Evolutionary conservation across 2,113 vertebrate genomes (phyloP).

Genomic region (Microcebus murinus): DNA sequence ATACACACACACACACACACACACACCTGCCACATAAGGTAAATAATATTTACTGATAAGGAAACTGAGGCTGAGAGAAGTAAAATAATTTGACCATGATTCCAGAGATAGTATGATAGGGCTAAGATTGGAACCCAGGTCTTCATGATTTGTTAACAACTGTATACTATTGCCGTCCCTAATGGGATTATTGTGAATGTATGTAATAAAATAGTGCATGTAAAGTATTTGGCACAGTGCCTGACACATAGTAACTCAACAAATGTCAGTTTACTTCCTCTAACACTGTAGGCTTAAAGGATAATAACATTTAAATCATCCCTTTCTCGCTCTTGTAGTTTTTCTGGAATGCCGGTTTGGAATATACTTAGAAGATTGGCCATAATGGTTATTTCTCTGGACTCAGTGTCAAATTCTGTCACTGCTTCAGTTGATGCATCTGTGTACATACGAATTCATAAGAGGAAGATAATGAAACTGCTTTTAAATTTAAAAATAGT

Average conservation of each 20-base stretch:
- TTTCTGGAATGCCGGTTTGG: constrained; percentile 23
- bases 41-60: background rate
- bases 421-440: constrained; percentile 29
- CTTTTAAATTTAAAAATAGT: constrained; percentile 80
- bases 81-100: background rate
- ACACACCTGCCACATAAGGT: background rate
- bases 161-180: background rate
- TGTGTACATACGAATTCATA: constrained; percentile 45
- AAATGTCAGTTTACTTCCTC: background rate
- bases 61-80: background rate
- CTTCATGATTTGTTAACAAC: background rate
- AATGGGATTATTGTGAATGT: background rate
- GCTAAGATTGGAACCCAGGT: background rate
- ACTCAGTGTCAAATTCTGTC: constrained; percentile 19
- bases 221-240: background rate
- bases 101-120: background rate
- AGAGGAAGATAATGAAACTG: constrained; percentile 69
- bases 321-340: background rate
- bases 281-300: background rate
- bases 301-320: background rate
- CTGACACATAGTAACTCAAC: background rate
- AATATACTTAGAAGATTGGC: background rate
- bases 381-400: background rate
- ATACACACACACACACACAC: background rate
- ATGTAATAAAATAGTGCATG: background rate